Conservation (phyloP, 2,888 invertebrate species). For the Ectropis crepuscularia region DNA sequence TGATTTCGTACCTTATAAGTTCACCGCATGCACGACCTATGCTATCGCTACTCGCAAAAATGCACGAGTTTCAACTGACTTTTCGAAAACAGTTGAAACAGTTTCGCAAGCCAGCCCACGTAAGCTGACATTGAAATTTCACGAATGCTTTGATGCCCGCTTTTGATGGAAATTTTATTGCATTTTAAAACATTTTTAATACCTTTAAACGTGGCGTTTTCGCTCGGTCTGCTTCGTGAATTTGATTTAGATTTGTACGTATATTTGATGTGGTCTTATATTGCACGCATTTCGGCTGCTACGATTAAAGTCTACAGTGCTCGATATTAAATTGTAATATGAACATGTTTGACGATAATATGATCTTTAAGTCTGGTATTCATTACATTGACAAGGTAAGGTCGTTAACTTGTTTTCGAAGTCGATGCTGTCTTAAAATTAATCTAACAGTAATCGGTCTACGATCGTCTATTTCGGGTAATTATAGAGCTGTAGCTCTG, state of each 20-base stretch:
- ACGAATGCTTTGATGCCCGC: conserved; percentile 38
- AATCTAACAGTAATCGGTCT: neutral
- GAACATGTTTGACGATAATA: conserved; percentile 6
- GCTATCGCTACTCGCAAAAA: conserved; percentile 4
- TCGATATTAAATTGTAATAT: conserved; percentile 1
- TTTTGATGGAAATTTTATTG: conserved; percentile 27
- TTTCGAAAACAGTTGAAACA: conserved; percentile 29
- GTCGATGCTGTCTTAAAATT: neutral
- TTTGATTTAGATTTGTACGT: conserved; percentile 15
- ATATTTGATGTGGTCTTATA: conserved; percentile 9
- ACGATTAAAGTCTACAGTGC: conserved; percentile 1
- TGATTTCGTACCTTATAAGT: neutral
- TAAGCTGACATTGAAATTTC: conserved; percentile 35
- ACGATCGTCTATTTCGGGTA: too few species aligned
- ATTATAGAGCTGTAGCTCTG: too few species aligned
- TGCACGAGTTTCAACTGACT: conserved; percentile 22
- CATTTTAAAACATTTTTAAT: conserved; percentile 29
- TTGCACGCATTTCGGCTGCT: conserved; percentile 9
- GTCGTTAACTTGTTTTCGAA: neutral
- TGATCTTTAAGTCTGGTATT: neutral
- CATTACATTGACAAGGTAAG: neutral
- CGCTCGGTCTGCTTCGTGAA: conserved; percentile 16
- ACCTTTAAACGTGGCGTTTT: conserved; percentile 19
- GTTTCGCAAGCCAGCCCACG: conserved; percentile 18
- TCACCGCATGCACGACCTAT: conserved; percentile 2